These are phyloP conservation scores for Orchestes rusci DNA, from an alignment of 2,888 invertebrate species.

Conservation along the genomic window DNA sequence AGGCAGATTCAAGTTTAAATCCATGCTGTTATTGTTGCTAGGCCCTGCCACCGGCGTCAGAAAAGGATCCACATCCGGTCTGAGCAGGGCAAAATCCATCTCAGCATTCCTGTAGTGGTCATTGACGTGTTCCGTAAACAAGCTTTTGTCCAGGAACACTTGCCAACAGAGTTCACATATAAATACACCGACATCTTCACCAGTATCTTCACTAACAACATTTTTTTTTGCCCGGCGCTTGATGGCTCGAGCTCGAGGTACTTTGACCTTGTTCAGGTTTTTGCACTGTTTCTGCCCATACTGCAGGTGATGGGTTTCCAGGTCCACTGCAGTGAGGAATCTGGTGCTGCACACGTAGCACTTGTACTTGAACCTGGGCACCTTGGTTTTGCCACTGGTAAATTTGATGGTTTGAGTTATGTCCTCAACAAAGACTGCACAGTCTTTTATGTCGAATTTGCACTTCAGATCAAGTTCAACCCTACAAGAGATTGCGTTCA, in stretches of 20 bases:
- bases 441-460: constrained; percentile 21
- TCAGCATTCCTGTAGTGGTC: constrained; percentile 14
- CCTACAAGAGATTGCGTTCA: no score
- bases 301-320: constrained; percentile 15
- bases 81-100: constrained; percentile 13
- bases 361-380: constrained; percentile 25
- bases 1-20: constrained; percentile 8
- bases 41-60: constrained; percentile 3
- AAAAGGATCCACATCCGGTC: constrained; percentile 19
- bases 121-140: constrained; percentile 13
- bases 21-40: constrained; percentile 13
- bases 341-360: constrained; percentile 22
- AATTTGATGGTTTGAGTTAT: constrained; percentile 15
- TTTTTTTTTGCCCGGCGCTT: background rate
- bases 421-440: constrained; percentile 17
- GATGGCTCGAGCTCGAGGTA: constrained; percentile 3
- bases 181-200: constrained; percentile 13
- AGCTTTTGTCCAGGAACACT: constrained; percentile 16
- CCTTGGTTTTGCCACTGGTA: constrained; percentile 14
- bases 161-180: constrained; percentile 21
- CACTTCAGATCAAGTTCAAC: no score
- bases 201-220: constrained; percentile 1
- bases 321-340: constrained; percentile 16
- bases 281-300: constrained; percentile 19
- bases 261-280: constrained; percentile 12